Percentiles rank a stretch among this genome's conserved stretches.
phyloP scores from a whole-genome alignment of 2,797 vertebrate species.

The Pyrrhura leucotis region DNA sequence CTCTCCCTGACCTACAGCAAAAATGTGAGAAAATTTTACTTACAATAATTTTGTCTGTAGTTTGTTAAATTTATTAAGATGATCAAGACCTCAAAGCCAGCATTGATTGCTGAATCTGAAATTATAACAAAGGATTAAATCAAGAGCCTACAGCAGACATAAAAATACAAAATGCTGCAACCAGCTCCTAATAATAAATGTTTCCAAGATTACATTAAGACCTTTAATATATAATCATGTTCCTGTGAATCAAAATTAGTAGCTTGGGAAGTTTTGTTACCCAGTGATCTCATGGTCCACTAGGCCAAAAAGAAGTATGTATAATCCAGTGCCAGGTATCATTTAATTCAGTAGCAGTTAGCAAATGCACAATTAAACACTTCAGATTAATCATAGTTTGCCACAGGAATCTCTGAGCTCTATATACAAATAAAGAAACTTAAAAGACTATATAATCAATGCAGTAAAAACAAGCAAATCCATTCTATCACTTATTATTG shows the following conservation, averaged over 20 bases:
- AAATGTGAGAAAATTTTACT: conserved; percentile 73
- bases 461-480: not conserved
- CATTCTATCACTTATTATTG: not conserved
- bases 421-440: not conserved
- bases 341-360: not conserved
- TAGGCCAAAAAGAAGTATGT: not conserved
- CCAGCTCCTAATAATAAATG: conserved; percentile 60
- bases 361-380: not conserved
- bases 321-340: not conserved
- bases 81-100: conserved; percentile 48
- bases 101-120: conserved; percentile 66
- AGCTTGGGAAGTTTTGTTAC: conserved; percentile 10
- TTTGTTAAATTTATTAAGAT: conserved; percentile 66
- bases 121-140: conserved; percentile 73
- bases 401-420: not conserved
- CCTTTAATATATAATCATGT: not conserved
- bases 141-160: conserved; percentile 39
- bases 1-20: conserved; percentile 71
- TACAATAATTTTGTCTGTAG: conserved; percentile 69
- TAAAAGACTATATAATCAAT: not conserved
- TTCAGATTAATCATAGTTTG: not conserved
- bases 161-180: conserved; percentile 67
- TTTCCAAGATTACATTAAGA: conserved; percentile 44
- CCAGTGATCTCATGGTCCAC: not conserved
- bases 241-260: conserved; percentile 41